A percentile compares a stretch with the other conserved stretches of the same genome.
phyloP scores from a whole-genome alignment of 1,140 invertebrate species.

The Holotrichia oblita region DNA sequence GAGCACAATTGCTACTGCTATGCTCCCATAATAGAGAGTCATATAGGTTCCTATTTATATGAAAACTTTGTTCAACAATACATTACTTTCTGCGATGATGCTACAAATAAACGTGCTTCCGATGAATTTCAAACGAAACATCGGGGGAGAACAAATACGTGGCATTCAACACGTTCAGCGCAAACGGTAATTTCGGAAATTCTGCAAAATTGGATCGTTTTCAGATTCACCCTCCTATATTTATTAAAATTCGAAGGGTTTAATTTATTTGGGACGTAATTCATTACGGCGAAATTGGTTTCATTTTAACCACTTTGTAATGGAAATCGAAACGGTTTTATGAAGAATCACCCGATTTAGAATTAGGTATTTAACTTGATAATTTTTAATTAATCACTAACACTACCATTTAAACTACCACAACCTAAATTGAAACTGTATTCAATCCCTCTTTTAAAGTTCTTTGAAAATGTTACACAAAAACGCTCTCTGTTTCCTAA shows the following conservation, averaged over 20 bases:
- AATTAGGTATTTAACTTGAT: not conserved
- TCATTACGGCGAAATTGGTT: not conserved
- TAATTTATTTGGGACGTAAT: not conserved
- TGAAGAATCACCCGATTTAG: not conserved
- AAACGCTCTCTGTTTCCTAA: too few relatives aligned
- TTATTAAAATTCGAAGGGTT: not conserved
- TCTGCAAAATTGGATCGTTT: not conserved
- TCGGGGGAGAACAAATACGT: not conserved
- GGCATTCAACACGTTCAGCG: not conserved
- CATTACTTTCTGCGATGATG: too few relatives aligned
- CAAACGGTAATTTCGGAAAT: not conserved
- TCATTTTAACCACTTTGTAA: not conserved
- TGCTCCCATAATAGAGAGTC: too few relatives aligned
- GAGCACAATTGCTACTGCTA: too few relatives aligned
- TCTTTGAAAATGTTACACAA: too few relatives aligned
- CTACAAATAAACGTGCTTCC: not conserved
- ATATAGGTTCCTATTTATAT: too few relatives aligned
- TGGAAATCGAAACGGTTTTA: not conserved
- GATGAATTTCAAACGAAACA: not conserved
- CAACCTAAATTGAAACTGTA: not conserved
- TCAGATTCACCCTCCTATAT: not conserved
- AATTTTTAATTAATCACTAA: not conserved
- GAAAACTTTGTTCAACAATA: too few relatives aligned
- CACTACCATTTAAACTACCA: not conserved
- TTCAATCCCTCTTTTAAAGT: too few relatives aligned